Conservation (phyloP, 1,140 invertebrate genomes). For the Trachymyrmex cornetzi region DNA sequence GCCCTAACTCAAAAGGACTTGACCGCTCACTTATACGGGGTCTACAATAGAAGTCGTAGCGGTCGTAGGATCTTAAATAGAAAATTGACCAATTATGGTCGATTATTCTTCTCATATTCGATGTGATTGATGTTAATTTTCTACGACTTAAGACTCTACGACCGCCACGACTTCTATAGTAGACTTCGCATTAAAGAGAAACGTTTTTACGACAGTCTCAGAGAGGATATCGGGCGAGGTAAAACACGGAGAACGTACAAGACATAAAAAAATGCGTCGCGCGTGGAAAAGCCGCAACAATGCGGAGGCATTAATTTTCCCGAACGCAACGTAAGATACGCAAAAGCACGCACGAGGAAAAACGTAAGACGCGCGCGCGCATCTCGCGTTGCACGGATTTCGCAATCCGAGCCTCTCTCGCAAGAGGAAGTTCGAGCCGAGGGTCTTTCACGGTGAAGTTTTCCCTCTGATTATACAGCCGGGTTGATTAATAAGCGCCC, state of each 20-base stretch:
- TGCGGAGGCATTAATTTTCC: constrained; percentile 35
- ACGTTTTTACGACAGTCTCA: background rate
- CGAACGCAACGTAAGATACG: background rate
- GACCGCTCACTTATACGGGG: background rate
- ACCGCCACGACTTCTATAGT: too few species aligned
- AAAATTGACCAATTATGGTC: too few species aligned
- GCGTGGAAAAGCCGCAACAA: constrained; percentile 30
- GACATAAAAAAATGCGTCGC: constrained; percentile 21
- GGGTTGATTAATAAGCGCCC: constrained; percentile 54
- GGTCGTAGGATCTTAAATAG: too few species aligned
- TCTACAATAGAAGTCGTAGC: too few species aligned
- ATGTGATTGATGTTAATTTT: too few species aligned
- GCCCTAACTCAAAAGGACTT: background rate
- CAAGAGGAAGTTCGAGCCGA: constrained; percentile 47
- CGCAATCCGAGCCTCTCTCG: constrained; percentile 23
- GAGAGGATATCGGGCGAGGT: background rate
- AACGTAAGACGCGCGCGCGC: background rate
- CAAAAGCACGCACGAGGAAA: constrained; percentile 7
- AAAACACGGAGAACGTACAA: background rate
- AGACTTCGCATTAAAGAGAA: background rate
- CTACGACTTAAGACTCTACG: too few species aligned
- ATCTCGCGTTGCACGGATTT: constrained; percentile 6
- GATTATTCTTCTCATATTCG: too few species aligned
- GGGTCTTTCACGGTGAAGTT: constrained; percentile 28
- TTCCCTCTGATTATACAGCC: constrained; percentile 49